A percentile compares a stretch with the other conserved stretches of the same genome.
Evolutionary conservation across 2,113 vertebrate species (phyloP).

Genomic region (Nyctibius bracteatus): DNA sequence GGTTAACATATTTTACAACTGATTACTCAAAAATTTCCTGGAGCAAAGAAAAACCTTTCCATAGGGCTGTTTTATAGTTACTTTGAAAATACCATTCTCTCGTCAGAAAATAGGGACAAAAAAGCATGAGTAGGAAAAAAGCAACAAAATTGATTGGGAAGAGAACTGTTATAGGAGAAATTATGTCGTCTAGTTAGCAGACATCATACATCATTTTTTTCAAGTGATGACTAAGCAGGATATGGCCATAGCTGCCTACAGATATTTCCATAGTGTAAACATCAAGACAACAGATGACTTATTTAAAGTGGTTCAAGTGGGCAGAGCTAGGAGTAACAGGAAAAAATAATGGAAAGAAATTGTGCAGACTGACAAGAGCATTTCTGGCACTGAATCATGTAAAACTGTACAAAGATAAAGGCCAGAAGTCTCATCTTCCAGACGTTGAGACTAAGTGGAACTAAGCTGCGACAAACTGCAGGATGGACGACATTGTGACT

Average conservation of each 20-base stretch:
- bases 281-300: background rate
- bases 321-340: background rate
- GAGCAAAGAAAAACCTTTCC: background rate
- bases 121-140: background rate
- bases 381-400: background rate
- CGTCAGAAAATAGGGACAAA: background rate
- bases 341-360: background rate
- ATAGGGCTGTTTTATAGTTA: background rate
- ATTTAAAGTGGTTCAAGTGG: background rate
- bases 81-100: background rate
- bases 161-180: background rate
- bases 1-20: background rate
- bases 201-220: background rate
- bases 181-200: background rate
- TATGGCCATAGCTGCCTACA: background rate
- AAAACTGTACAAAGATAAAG: background rate
- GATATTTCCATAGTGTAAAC: background rate
- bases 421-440: background rate
- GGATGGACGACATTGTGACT: background rate
- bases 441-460: background rate
- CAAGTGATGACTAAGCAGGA: conserved; percentile 3
- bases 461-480: background rate
- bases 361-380: background rate
- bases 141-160: background rate
- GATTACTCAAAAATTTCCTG: background rate